Evolutionary conservation across 2,797 vertebrate genomes (phyloP).

Genomic region (Mormyrus hasselquistii): DNA sequence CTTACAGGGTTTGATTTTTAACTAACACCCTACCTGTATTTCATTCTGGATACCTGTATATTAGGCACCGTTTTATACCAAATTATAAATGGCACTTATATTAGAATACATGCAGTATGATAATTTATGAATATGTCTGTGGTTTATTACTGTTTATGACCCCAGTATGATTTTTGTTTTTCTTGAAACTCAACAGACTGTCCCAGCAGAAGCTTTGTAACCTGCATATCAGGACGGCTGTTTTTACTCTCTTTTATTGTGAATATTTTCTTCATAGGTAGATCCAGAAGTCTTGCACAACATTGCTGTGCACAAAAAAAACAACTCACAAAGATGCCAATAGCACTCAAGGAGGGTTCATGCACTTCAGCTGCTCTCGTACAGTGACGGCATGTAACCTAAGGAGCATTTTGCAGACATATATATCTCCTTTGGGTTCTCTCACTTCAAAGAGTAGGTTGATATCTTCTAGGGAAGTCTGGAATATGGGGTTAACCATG

Average conservation of each 20-base stretch:
- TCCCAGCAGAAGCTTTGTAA: background rate
- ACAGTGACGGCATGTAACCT: background rate
- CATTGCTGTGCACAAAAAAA: background rate
- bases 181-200: background rate
- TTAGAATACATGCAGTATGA: background rate
- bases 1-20: background rate
- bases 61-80: background rate
- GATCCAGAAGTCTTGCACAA: background rate
- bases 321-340: background rate
- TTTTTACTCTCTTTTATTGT: background rate
- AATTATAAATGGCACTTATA: background rate
- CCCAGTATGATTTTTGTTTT: background rate
- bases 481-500: slow-evolving; percentile 39
- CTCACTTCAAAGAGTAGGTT: slow-evolving; percentile 56
- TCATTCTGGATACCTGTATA: background rate
- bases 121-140: background rate
- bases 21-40: background rate
- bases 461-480: slow-evolving; percentile 41
- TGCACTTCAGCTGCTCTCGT: background rate
- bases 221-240: background rate
- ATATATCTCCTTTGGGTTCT: background rate
- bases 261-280: background rate
- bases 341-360: background rate
- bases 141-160: background rate
- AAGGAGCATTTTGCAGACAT: background rate